Evolutionary conservation across 2,888 invertebrate species (phyloP).

Genomic region (Drosophila subquinaria): DNA sequence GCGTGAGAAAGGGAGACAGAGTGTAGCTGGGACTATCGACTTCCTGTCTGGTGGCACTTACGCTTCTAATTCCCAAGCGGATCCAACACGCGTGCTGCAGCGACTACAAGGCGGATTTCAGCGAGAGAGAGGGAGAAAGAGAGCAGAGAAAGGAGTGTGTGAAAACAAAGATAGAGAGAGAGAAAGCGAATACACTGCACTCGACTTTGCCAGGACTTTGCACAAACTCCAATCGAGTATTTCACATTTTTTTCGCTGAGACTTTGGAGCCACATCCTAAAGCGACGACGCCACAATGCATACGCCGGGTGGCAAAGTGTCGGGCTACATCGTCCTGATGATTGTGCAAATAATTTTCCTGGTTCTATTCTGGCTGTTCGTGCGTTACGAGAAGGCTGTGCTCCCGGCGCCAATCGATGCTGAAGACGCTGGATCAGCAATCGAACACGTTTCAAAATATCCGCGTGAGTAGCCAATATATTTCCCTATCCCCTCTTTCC

Average conservation of each 20-base stretch:
- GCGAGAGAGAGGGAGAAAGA: constrained; percentile 1
- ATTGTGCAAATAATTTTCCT: constrained; percentile 86
- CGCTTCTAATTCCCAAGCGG: constrained; percentile 59
- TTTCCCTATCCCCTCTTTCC: constrained; percentile 18
- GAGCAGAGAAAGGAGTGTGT: not conserved
- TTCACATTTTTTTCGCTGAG: constrained; percentile 10
- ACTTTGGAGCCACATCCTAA: constrained; percentile 11
- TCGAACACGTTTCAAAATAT: constrained; percentile 85
- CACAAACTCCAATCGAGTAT: constrained; percentile 42
- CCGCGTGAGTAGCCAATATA: constrained; percentile 83
- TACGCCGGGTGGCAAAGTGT: constrained; percentile 82
- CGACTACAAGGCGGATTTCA: constrained; percentile 64
- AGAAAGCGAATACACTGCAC: constrained; percentile 17
- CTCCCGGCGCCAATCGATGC: constrained; percentile 71
- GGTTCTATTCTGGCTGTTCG: constrained; percentile 86
- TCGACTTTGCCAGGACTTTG: constrained; percentile 20
- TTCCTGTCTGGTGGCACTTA: constrained; percentile 66
- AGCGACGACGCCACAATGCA: constrained; percentile 77
- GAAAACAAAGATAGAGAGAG: not conserved
- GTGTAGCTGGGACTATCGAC: constrained; percentile 20
- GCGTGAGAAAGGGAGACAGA: not conserved
- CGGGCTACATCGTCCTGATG: constrained; percentile 86
- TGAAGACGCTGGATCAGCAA: constrained; percentile 83
- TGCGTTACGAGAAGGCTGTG: constrained; percentile 86
- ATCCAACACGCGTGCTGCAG: constrained; percentile 72